A percentile compares a stretch with the other conserved stretches of the same genome.
Conservation (phyloP, 2,113 vertebrate genomes). For the Tachuris rubrigastra region DNA sequence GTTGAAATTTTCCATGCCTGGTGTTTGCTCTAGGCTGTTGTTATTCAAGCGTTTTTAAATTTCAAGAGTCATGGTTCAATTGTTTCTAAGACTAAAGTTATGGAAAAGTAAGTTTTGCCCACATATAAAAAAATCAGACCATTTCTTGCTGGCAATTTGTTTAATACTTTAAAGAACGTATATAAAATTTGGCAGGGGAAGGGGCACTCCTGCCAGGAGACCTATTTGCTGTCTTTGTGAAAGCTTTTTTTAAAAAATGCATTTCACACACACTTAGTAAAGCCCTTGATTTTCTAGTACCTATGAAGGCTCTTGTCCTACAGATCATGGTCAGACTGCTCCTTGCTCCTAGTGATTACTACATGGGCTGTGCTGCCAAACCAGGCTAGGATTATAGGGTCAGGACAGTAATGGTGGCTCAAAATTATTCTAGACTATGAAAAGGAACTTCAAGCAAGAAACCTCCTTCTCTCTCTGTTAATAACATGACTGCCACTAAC, state of each 20-base stretch:
- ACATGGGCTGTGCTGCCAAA: background rate
- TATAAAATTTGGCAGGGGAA: background rate
- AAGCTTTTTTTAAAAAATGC: background rate
- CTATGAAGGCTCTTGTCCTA: background rate
- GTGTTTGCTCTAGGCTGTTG: background rate
- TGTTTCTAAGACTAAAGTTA: conserved; percentile 7
- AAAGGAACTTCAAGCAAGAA: background rate
- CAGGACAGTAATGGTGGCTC: background rate
- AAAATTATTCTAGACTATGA: background rate
- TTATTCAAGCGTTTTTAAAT: conserved; percentile 11
- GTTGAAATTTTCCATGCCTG: conserved; percentile 20
- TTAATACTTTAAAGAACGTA: background rate
- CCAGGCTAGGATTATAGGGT: background rate
- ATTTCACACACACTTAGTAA: background rate
- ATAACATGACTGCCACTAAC: background rate
- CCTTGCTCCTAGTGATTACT: background rate
- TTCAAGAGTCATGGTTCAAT: conserved; percentile 29
- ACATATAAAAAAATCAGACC: background rate
- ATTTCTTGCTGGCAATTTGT: background rate
- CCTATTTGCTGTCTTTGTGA: background rate
- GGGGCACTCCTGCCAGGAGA: background rate
- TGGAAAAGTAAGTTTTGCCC: background rate
- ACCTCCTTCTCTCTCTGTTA: background rate
- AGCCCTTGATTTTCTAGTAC: background rate
- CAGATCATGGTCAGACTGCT: background rate